Percentiles rank a stretch among this genome's conserved stretches.
Evolutionary conservation across 2,797 vertebrate genomes (phyloP).

Genomic region (Melanotaenia pygmaea): DNA sequence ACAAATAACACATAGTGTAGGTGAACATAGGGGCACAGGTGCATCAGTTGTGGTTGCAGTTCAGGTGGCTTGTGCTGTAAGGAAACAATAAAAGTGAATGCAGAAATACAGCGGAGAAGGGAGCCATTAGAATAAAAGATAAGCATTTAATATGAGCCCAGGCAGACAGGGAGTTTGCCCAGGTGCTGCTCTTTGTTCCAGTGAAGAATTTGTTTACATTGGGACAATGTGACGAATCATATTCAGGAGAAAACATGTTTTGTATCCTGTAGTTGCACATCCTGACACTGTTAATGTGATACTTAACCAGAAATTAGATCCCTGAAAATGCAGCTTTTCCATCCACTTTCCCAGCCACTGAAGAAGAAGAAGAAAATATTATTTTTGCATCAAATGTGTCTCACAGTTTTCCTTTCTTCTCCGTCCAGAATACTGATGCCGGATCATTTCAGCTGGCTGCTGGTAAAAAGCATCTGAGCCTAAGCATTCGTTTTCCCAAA

Average conservation of each 20-base stretch:
- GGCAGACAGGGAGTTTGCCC: slow-evolving; percentile 79
- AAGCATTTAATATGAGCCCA: slow-evolving; percentile 75
- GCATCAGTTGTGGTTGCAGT: slow-evolving; percentile 56
- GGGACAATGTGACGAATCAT: slow-evolving; percentile 56
- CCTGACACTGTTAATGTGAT: slow-evolving; percentile 36
- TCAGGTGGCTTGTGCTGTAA: slow-evolving; percentile 47
- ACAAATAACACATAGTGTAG: slow-evolving; percentile 27
- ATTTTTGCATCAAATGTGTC: slow-evolving; percentile 30
- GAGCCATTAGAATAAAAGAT: slow-evolving; percentile 79
- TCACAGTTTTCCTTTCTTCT: slow-evolving; percentile 30
- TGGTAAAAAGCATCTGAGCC: slow-evolving; percentile 63
- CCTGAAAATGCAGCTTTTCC: slow-evolving; percentile 19
- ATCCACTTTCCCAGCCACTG: slow-evolving; percentile 8
- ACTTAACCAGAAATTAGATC: slow-evolving; percentile 19
- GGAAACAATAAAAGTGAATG: slow-evolving; percentile 69
- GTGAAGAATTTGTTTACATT: slow-evolving; percentile 60
- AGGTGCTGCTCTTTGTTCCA: slow-evolving; percentile 81
- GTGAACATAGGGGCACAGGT: slow-evolving; percentile 52
- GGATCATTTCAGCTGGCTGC: slow-evolving; percentile 50
- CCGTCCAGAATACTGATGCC: slow-evolving; percentile 45
- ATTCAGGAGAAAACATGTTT: slow-evolving; percentile 50
- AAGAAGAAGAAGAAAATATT: not conserved
- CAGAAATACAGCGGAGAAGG: slow-evolving; percentile 52
- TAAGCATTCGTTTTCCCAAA: slow-evolving; percentile 75
- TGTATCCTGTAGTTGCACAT: slow-evolving; percentile 41